Conservation (phyloP, 2,888 invertebrate species). For the Acrocera orbiculus region DNA sequence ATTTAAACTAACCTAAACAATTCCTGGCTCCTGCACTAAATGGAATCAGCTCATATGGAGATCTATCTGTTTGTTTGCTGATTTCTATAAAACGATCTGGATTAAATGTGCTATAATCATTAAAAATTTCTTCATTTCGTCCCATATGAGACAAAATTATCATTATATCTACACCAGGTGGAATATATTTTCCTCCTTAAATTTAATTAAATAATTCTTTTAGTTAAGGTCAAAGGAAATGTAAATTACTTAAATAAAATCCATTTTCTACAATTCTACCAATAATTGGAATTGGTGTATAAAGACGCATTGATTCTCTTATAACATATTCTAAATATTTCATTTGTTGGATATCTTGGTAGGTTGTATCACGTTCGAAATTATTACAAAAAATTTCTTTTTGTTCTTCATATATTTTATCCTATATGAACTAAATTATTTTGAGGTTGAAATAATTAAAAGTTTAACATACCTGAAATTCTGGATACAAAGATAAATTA, state of each 20-base stretch:
- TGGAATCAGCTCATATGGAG: conserved; percentile 39
- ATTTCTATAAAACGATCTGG: conserved; percentile 37
- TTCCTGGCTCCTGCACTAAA: conserved; percentile 49
- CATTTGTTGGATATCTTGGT: conserved; percentile 22
- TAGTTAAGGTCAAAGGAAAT: conserved; percentile 11
- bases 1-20: conserved; percentile 30
- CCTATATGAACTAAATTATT: conserved; percentile 17
- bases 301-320: conserved; percentile 23
- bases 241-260: conserved; percentile 22
- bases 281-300: conserved; percentile 25
- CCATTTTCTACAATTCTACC: conserved; percentile 19
- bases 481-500: conserved; percentile 34
- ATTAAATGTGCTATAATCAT: conserved; percentile 22
- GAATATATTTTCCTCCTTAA: conserved; percentile 24
- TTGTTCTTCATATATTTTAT: conserved; percentile 35
- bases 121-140: conserved; percentile 20
- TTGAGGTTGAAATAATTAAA: no score
- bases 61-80: conserved; percentile 23
- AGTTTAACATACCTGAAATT: conserved; percentile 34
- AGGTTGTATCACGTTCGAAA: conserved; percentile 18
- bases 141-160: conserved; percentile 20
- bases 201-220: no score
- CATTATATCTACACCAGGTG: conserved; percentile 18
- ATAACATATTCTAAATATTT: conserved; percentile 25
- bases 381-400: conserved; percentile 28